Evolutionary conservation across 2,797 vertebrate genomes (phyloP), one percentile per base, ranked within the genome.

Genomic region (Acridotheres tristis): DNA sequence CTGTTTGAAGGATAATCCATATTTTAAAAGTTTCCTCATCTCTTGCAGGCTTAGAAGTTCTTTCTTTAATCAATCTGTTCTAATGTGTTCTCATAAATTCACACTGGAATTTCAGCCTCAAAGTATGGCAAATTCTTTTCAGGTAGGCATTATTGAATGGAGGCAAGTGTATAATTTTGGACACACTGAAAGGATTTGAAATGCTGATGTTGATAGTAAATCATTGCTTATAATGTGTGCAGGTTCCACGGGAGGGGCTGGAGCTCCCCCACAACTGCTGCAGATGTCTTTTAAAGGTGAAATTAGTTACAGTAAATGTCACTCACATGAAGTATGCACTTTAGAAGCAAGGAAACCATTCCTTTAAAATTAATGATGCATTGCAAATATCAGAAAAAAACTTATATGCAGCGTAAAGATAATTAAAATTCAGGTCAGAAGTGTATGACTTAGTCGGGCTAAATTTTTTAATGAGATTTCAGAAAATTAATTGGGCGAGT

Each of bases 391-490:
- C 96, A 94, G 96, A 36, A 92, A 91, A 92, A 94, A 89, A 68
- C 94, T 94, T 93, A 83, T 83, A 97, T 95, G 75, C 96, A 96
- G 97, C 80, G 0, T 96, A 96, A 96, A 97, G 97, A 96, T 96
- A 97, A 97, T 98, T 97, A 98, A 97, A 97, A 98, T 98, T 98
- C 98, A 97, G 96, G 97, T 98, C 98, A 98, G 97, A 97, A 97
- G 96, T 97, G 94, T 97, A 94, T 94, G 97, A 96, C 96, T 98
- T 98, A 97, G 98, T 98, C 97, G 88, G 94, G 94, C 95, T 97
- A 97, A 98, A 98, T 98, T 96, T 98, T 98, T 97, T 98, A 98
- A 98, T 98, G 97, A 98, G 97, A 97, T 98, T 98, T 98, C 97
- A 98, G 96, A 96, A 97, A 97, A 98, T 97, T 98, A 98, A 98